Evolutionary conservation across 2,888 invertebrate genomes (phyloP).

Genomic region (Ochlodes sylvanus): DNA sequence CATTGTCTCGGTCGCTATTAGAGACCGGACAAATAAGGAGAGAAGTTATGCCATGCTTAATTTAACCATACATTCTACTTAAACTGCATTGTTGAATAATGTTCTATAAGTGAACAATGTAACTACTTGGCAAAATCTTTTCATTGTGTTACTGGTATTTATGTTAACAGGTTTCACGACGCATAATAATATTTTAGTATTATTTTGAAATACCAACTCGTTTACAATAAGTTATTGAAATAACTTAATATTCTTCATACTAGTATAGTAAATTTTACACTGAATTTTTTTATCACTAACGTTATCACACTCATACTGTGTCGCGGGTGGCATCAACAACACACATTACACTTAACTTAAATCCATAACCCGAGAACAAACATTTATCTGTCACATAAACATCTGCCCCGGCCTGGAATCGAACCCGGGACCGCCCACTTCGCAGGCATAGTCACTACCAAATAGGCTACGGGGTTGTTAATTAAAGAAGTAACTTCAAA

Average conservation of each 20-base stretch:
- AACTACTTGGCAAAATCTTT: slow-evolving; percentile 29
- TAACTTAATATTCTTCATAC: not conserved
- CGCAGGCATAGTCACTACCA: too few relatives aligned
- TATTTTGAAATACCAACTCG: slow-evolving; percentile 3
- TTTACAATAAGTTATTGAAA: not conserved
- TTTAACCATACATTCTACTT: slow-evolving; percentile 38
- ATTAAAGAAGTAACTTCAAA: not conserved
- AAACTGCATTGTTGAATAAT: slow-evolving; percentile 39
- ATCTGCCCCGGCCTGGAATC: too few relatives aligned
- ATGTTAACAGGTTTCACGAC: slow-evolving; percentile 16
- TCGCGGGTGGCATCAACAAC: too few relatives aligned
- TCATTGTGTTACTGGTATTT: slow-evolving; percentile 22
- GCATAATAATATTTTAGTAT: slow-evolving; percentile 4
- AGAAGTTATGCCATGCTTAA: slow-evolving; percentile 39
- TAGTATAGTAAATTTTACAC: not conserved
- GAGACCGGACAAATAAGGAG: slow-evolving; percentile 36
- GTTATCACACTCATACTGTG: too few relatives aligned
- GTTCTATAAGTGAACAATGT: slow-evolving; percentile 38
- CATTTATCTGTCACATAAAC: too few relatives aligned
- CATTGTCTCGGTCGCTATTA: slow-evolving; percentile 44
- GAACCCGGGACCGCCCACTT: too few relatives aligned
- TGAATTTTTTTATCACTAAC: not conserved
- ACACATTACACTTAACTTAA: too few relatives aligned
- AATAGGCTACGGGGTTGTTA: too few relatives aligned
- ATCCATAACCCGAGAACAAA: too few relatives aligned